A percentile compares a stretch with the other conserved stretches of the same genome.
phyloP scores from a whole-genome alignment of 2,113 vertebrate genomes.

The Lepidothrix coronata region DNA sequence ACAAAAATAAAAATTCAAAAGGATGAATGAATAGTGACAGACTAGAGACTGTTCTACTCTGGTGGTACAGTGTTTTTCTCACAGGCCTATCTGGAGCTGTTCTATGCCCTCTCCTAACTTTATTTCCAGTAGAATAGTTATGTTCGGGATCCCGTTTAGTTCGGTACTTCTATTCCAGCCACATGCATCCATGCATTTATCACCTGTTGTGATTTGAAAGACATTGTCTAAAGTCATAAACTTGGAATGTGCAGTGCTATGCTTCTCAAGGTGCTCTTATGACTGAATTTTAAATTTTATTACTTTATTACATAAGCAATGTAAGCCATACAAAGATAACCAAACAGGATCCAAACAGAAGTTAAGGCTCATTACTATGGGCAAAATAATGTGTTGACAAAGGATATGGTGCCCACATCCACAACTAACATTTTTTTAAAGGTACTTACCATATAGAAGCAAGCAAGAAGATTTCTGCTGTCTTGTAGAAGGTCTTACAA shows the following conservation, averaged over 20 bases:
- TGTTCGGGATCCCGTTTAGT: neutral
- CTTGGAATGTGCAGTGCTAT: too few relatives aligned
- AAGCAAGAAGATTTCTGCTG: neutral
- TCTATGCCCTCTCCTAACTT: neutral
- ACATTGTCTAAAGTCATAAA: too few relatives aligned
- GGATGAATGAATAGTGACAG: neutral
- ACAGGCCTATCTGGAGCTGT: neutral
- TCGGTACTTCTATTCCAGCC: neutral
- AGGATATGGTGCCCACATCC: fast-evolving
- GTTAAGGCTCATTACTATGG: neutral
- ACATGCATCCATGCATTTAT: neutral
- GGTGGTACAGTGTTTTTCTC: neutral
- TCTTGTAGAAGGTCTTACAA: neutral
- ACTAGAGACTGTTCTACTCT: neutral
- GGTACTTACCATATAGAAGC: neutral
- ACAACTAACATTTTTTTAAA: neutral
- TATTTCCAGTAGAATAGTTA: neutral
- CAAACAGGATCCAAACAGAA: neutral
- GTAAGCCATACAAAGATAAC: neutral
- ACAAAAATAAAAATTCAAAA: neutral
- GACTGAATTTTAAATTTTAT: neutral
- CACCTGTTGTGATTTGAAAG: neutral
- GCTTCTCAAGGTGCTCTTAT: neutral
- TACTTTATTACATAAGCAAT: neutral
- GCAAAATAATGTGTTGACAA: neutral